Conservation (phyloP, 2,113 vertebrate genomes). For the Atherinomorus stipes region DNA sequence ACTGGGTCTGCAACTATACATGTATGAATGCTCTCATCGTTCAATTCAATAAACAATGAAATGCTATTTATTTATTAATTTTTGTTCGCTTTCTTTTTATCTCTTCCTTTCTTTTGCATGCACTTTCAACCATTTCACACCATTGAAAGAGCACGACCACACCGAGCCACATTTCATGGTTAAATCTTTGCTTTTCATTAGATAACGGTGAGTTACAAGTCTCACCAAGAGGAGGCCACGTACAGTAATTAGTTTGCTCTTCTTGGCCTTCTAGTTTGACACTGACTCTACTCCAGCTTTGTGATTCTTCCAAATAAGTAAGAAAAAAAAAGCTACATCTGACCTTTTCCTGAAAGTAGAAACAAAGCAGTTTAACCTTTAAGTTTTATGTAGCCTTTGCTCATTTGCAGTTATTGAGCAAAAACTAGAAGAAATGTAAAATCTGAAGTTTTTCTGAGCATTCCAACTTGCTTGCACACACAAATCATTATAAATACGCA, state of each 20-base stretch:
- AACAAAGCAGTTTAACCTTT: constrained; percentile 4
- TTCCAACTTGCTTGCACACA: constrained; percentile 7
- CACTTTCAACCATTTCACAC: too few species aligned
- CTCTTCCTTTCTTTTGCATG: too few species aligned
- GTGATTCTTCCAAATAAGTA: constrained; percentile 32
- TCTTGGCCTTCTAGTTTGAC: constrained; percentile 31
- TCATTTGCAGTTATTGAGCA: neutral
- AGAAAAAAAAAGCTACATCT: constrained; percentile 14
- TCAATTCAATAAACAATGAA: too few species aligned
- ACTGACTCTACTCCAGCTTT: constrained; percentile 26
- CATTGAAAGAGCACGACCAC: neutral
- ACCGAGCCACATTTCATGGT: neutral
- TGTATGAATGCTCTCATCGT: too few species aligned
- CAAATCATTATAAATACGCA: too few species aligned
- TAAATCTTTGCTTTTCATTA: neutral
- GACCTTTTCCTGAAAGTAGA: constrained; percentile 25
- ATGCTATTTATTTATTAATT: too few species aligned
- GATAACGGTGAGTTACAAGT: neutral
- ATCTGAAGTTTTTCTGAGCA: neutral
- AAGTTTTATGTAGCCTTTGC: neutral
- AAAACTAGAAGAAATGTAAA: neutral
- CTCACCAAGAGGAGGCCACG: neutral
- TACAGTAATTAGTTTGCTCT: constrained; percentile 24
- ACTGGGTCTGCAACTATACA: too few species aligned
- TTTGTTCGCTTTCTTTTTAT: too few species aligned